Evolutionary conservation across 2,113 vertebrate genomes (phyloP).

Genomic region (Pycnonotus jocosus): DNA sequence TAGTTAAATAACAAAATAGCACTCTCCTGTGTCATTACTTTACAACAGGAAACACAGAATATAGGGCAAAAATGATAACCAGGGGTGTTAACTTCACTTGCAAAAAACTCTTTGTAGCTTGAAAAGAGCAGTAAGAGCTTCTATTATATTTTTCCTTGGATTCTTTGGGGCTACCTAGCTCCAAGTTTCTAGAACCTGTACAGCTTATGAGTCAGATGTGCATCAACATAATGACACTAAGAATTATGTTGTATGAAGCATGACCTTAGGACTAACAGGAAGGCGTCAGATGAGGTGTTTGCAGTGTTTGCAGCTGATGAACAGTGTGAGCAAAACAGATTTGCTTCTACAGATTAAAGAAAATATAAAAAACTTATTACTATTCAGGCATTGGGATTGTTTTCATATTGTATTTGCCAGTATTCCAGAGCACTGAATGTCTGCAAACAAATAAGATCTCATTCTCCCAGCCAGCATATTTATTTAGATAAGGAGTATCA

Average conservation of each 20-base stretch:
- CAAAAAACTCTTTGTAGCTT: not conserved
- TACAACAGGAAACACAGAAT: not conserved
- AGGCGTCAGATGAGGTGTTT: not conserved
- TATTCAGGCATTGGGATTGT: not conserved
- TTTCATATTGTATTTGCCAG: not conserved
- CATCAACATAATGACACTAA: not conserved
- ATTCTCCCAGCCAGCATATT: not conserved
- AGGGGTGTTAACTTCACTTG: not conserved
- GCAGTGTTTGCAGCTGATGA: not conserved
- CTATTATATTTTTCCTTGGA: not conserved
- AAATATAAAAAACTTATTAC: not conserved
- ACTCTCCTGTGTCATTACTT: not conserved
- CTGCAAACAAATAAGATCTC: not conserved
- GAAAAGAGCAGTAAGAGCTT: not conserved
- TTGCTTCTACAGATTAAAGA: not conserved
- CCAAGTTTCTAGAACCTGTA: not conserved
- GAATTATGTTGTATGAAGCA: not conserved
- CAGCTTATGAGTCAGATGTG: not conserved
- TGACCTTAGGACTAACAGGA: not conserved
- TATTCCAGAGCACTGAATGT: not conserved
- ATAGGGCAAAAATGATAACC: not conserved
- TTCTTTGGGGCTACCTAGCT: not conserved
- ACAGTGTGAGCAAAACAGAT: not conserved
- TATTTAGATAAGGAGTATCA: conserved; percentile 12
- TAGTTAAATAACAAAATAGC: not conserved